Evolutionary conservation across 2,888 invertebrate genomes (phyloP).

Genomic region (Julus scanicus): DNA sequence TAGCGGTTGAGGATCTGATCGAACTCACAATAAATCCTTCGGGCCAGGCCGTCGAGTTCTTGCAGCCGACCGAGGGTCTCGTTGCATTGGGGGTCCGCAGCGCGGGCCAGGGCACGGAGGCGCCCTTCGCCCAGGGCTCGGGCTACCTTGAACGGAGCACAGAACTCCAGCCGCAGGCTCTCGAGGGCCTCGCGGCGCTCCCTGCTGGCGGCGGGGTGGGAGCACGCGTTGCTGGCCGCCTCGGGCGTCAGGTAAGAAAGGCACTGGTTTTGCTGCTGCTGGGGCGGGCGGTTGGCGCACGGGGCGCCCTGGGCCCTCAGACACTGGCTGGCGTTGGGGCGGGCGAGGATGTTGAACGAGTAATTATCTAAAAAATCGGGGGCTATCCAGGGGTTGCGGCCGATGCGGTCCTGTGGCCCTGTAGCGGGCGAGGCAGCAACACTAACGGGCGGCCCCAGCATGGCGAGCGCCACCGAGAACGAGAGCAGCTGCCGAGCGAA

Average conservation of each 20-base stretch:
- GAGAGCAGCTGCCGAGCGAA: conserved; percentile 55
- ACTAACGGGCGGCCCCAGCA: background rate
- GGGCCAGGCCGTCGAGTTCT: conserved; percentile 55
- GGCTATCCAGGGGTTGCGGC: conserved; percentile 56
- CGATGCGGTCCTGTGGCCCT: conserved; percentile 21
- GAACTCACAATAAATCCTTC: conserved; percentile 58
- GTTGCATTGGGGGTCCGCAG: conserved; percentile 50
- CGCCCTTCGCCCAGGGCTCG: conserved; percentile 56
- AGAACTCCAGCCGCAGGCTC: conserved; percentile 59
- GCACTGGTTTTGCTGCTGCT: conserved; percentile 56
- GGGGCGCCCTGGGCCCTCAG: background rate
- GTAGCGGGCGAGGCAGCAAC: background rate
- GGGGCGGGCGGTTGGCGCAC: background rate
- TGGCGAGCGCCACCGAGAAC: background rate
- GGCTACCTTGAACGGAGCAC: conserved; percentile 59
- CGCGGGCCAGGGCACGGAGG: conserved; percentile 38
- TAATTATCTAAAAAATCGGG: conserved; percentile 55
- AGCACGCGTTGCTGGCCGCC: conserved; percentile 10
- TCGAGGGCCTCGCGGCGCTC: background rate
- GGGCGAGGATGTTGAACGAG: conserved; percentile 57
- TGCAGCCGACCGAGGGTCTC: conserved; percentile 46
- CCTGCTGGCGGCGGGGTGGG: background rate
- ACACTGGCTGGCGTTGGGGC: conserved; percentile 55
- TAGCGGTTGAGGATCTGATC: conserved; percentile 60
- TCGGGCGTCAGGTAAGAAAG: conserved; percentile 50